These are phyloP conservation scores for Chloroclysta siterata DNA, from an alignment of 2,888 invertebrate species.

Conservation along the genomic window DNA sequence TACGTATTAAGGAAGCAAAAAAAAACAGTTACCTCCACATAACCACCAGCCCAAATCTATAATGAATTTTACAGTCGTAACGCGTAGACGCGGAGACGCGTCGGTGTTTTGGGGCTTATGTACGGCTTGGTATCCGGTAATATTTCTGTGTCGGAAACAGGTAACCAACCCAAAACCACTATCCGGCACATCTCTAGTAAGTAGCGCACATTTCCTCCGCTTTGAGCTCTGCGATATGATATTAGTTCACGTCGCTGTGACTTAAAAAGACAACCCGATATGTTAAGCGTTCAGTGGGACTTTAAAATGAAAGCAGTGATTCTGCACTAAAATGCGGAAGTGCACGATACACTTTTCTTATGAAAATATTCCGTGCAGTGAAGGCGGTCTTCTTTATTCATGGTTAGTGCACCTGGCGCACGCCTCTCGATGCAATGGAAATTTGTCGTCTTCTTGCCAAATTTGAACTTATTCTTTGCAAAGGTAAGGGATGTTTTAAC, in stretches of 20 bases:
- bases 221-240: conserved; percentile 35
- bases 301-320: conserved; percentile 65
- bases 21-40: too few relatives aligned
- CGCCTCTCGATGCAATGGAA: conserved; percentile 67
- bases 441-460: conserved; percentile 74
- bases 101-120: too few relatives aligned
- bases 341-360: conserved; percentile 62
- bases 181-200: conserved; percentile 5
- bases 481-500: conserved; percentile 52
- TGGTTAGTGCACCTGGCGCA: conserved; percentile 64
- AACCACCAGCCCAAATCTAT: too few relatives aligned
- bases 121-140: not conserved
- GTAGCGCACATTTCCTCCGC: conserved; percentile 32
- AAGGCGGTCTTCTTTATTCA: conserved; percentile 67
- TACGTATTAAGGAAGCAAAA: too few relatives aligned
- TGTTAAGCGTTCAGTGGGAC: conserved; percentile 54
- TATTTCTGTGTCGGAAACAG: not conserved
- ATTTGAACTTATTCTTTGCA: conserved; percentile 69
- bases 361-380: conserved; percentile 65
- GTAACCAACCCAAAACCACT: not conserved
- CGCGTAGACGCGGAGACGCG: too few relatives aligned
- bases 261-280: conserved; percentile 50
- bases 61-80: too few relatives aligned
- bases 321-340: conserved; percentile 54
- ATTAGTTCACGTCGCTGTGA: conserved; percentile 42